Conservation (phyloP, 2,888 invertebrate species). For the Apeira syringaria region DNA sequence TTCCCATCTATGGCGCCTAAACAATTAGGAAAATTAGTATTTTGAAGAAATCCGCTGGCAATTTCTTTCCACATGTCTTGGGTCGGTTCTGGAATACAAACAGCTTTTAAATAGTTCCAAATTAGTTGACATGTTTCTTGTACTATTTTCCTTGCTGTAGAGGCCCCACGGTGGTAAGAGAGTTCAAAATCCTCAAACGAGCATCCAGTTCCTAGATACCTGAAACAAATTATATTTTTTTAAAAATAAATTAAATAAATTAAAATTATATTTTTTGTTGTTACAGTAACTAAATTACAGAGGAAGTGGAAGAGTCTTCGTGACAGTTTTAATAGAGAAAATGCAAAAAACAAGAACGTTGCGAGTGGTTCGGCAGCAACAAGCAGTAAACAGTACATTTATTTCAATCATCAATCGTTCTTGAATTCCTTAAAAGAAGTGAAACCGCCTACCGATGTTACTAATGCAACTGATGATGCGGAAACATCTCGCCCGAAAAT, state of each 20-base stretch:
- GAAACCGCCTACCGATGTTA: background rate
- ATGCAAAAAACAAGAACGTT: background rate
- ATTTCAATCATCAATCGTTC: background rate
- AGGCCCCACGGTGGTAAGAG: slow-evolving; percentile 28
- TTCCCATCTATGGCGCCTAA: slow-evolving; percentile 18
- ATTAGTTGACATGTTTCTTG: slow-evolving; percentile 36
- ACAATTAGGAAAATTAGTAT: slow-evolving; percentile 31
- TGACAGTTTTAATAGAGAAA: slow-evolving; percentile 15
- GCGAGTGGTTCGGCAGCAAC: slow-evolving; percentile 32
- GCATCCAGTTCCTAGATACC: slow-evolving; percentile 35
- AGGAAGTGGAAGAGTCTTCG: background rate
- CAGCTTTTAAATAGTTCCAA: slow-evolving; percentile 15
- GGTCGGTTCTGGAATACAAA: slow-evolving; percentile 31
- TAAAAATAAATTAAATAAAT: no score
- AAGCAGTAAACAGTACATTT: slow-evolving; percentile 27
- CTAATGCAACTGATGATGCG: background rate
- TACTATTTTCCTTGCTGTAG: slow-evolving; percentile 27
- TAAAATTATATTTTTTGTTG: slow-evolving; percentile 20
- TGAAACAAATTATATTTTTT: slow-evolving; percentile 29
- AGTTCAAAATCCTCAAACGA: slow-evolving; percentile 34
- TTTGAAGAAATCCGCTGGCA: slow-evolving; percentile 17
- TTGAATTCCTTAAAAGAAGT: background rate
- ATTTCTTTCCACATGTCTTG: slow-evolving; percentile 31
- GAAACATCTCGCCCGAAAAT: background rate
- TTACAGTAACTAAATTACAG: background rate